Conservation (phyloP, 2,113 vertebrate species). For the Chionomys nivalis region DNA sequence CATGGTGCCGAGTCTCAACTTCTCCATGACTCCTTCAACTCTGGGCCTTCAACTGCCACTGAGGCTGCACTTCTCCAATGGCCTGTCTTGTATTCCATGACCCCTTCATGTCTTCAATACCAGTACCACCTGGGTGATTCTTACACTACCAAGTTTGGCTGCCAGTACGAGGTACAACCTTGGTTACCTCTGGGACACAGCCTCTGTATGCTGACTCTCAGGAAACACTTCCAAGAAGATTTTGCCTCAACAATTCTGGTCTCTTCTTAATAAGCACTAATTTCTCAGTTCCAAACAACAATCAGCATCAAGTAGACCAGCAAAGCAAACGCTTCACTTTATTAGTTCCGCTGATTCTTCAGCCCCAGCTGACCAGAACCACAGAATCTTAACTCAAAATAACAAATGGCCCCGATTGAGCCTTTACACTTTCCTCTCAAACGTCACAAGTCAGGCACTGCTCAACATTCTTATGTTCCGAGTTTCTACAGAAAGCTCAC, state of each 20-base stretch:
- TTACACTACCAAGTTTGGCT: not conserved
- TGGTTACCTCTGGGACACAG: not conserved
- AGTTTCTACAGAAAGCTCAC: not conserved
- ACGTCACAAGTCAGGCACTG: not conserved
- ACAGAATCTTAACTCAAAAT: not conserved
- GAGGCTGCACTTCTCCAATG: not conserved
- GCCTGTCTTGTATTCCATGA: not conserved
- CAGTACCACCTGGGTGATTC: not conserved
- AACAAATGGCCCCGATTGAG: not conserved
- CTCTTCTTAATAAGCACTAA: not conserved
- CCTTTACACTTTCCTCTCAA: not conserved
- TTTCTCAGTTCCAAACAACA: not conserved
- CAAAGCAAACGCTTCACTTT: not conserved
- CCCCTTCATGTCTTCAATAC: not conserved
- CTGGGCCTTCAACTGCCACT: not conserved
- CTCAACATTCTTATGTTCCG: not conserved
- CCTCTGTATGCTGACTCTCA: not conserved
- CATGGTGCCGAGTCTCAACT: not conserved
- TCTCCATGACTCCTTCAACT: not conserved
- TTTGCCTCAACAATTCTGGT: not conserved
- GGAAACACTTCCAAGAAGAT: not conserved
- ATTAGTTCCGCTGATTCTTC: not conserved
- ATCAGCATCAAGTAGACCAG: not conserved
- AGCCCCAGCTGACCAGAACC: not conserved
- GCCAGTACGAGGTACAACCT: not conserved